A percentile compares a stretch with the other conserved stretches of the same genome.
These are phyloP conservation scores for Scalopus aquaticus DNA, from an alignment of 2,113 vertebrate genomes.

Conservation along the genomic window DNA sequence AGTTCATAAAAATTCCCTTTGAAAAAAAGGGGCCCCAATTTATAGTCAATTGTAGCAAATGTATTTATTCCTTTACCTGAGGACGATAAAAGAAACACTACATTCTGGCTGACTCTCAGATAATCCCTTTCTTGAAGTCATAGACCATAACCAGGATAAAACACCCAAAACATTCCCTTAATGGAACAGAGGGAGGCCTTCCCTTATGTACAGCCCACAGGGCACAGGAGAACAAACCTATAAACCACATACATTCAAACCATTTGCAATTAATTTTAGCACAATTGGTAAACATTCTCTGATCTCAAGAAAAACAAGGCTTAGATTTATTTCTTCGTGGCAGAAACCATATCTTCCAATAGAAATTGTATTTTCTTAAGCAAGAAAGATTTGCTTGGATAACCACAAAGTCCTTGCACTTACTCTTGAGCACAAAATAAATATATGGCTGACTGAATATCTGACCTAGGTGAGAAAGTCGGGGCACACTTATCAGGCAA, in stretches of 20 bases:
- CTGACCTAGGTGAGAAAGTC: slow-evolving; percentile 49
- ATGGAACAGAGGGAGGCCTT: slow-evolving; percentile 3
- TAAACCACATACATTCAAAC: slow-evolving; percentile 46
- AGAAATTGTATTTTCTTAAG: slow-evolving; percentile 60
- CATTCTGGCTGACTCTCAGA: not conserved
- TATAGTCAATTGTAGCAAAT: not conserved
- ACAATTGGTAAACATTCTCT: slow-evolving; percentile 9
- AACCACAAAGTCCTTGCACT: not conserved
- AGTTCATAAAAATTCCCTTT: slow-evolving; percentile 16
- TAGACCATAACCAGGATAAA: not conserved
- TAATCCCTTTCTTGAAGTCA: slow-evolving; percentile 55
- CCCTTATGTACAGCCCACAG: not conserved
- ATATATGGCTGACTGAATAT: slow-evolving; percentile 1
- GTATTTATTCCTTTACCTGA: not conserved
- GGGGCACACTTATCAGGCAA: not conserved
- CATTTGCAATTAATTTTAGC: slow-evolving; percentile 37
- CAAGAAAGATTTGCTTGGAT: slow-evolving; percentile 15
- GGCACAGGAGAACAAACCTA: slow-evolving; percentile 11
- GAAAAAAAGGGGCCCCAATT: not conserved
- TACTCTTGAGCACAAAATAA: slow-evolving; percentile 17
- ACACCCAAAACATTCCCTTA: slow-evolving; percentile 35
- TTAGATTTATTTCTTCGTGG: slow-evolving; percentile 49
- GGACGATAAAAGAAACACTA: slow-evolving; percentile 13
- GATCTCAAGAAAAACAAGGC: slow-evolving; percentile 48
- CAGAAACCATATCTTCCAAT: slow-evolving; percentile 37